Percentiles rank a stretch among this genome's conserved stretches.
These are phyloP conservation scores for Flexamia atlantica DNA, from an alignment of 2,888 invertebrate species.

Conservation along the genomic window DNA sequence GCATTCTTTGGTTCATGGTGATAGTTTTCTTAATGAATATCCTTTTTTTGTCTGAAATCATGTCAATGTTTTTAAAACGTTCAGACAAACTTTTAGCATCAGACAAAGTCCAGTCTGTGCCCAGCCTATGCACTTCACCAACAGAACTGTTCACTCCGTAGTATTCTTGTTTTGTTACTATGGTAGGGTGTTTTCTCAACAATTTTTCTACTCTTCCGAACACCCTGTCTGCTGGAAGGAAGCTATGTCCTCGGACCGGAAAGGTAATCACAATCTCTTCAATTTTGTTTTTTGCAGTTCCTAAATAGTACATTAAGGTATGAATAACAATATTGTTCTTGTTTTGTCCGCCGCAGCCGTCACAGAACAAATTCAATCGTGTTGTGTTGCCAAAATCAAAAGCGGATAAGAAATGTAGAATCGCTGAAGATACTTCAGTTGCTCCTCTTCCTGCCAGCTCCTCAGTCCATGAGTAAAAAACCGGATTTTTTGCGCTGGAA, in stretches of 20 bases:
- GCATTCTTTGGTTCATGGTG: not conserved
- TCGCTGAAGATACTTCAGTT: slow-evolving; percentile 35
- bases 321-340: slow-evolving; percentile 24
- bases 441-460: slow-evolving; percentile 49
- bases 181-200: slow-evolving; percentile 26
- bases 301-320: slow-evolving; percentile 34
- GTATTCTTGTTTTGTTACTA: slow-evolving; percentile 11
- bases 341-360: slow-evolving; percentile 46
- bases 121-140: slow-evolving; percentile 14
- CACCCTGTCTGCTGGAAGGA: slow-evolving; percentile 37
- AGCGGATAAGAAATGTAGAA: not conserved
- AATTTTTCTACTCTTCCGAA: slow-evolving; percentile 49
- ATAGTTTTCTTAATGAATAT: not conserved
- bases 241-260: slow-evolving; percentile 38
- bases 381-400: not conserved
- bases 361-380: slow-evolving; percentile 28
- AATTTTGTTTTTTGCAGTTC: not conserved
- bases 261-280: slow-evolving; percentile 9
- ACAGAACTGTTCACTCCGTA: not conserved
- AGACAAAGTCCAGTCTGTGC: slow-evolving; percentile 15
- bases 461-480: slow-evolving; percentile 57
- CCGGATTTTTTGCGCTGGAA: not conserved
- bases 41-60: slow-evolving; percentile 11
- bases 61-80: slow-evolving; percentile 32
- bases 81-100: not conserved